A percentile compares a stretch with the other conserved stretches of the same genome.
Evolutionary conservation across 1,140 invertebrate genomes (phyloP).

Genomic region (Leucophenga varia): DNA sequence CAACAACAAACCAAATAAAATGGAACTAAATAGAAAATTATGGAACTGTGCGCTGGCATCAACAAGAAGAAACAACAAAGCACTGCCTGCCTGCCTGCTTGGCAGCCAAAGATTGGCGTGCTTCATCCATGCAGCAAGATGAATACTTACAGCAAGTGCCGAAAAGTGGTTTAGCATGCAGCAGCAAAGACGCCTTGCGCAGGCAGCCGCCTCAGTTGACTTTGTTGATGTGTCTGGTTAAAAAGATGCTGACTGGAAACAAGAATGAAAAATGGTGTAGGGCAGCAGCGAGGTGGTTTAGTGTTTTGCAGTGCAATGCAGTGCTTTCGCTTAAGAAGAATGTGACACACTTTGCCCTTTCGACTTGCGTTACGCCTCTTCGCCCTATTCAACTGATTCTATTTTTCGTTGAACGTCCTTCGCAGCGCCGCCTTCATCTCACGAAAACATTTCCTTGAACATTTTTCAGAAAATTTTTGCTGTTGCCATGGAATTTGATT

Average conservation of each 20-base stretch:
- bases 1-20: constrained; percentile 1
- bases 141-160: constrained; percentile 31
- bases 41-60: too few relatives aligned
- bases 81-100: background rate
- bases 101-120: background rate
- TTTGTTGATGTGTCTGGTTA: too few relatives aligned
- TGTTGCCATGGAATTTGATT: constrained; percentile 26
- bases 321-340: too few relatives aligned
- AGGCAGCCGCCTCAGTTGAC: too few relatives aligned
- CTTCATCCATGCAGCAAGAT: background rate
- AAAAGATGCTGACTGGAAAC: too few relatives aligned
- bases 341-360: constrained; percentile 34
- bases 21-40: too few relatives aligned
- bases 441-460: constrained; percentile 33
- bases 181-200: too few relatives aligned
- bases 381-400: background rate
- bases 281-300: too few relatives aligned
- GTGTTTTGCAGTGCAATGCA: too few relatives aligned
- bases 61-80: constrained; percentile 10
- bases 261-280: too few relatives aligned
- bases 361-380: constrained; percentile 47
- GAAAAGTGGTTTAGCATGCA: constrained; percentile 33
- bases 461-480: constrained; percentile 16
- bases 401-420: background rate
- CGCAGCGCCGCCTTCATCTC: constrained; percentile 19